Conservation (phyloP, 1,140 invertebrate species). For the Trichoplusia ni region DNA sequence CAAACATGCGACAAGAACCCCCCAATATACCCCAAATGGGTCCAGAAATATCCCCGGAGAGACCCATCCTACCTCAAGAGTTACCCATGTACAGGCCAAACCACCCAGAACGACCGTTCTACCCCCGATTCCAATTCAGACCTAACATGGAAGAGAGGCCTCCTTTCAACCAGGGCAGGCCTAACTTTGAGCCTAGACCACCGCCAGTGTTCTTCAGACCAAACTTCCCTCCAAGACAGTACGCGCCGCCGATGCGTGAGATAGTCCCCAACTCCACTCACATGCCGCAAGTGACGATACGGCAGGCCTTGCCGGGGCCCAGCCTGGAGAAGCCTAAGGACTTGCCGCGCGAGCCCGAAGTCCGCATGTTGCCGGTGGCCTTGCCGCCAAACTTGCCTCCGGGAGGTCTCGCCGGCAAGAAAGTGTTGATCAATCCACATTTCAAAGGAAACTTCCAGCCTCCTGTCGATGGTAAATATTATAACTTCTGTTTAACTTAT, state of each 20-base stretch:
- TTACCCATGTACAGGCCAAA: constrained; percentile 49
- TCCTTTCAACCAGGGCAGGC: no score
- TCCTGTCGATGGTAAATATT: constrained; percentile 65
- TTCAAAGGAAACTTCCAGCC: constrained; percentile 75
- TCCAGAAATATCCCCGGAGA: constrained; percentile 46
- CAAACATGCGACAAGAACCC: constrained; percentile 16
- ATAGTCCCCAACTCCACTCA: constrained; percentile 46
- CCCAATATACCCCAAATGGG: constrained; percentile 22
- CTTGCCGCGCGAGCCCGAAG: constrained; percentile 56
- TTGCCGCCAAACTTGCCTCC: constrained; percentile 60
- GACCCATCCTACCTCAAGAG: constrained; percentile 38
- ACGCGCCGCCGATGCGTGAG: constrained; percentile 43
- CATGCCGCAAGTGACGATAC: constrained; percentile 61
- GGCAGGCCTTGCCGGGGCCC: constrained; percentile 42
- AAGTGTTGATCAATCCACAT: constrained; percentile 75
- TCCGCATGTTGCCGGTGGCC: constrained; percentile 70
- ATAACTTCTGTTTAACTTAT: constrained; percentile 13
- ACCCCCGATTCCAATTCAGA: constrained; percentile 35
- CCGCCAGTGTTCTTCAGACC: constrained; percentile 50
- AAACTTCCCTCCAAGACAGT: constrained; percentile 32
- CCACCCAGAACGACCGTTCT: constrained; percentile 36
- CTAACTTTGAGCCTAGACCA: constrained; percentile 52
- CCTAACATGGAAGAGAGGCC: no score
- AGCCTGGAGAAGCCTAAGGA: constrained; percentile 28
- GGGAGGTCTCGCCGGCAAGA: constrained; percentile 64